Percentiles rank a stretch among this genome's conserved stretches.
These are phyloP conservation scores for Apistogramma diplotaenia DNA, from an alignment of 2,113 vertebrate species.

Conservation along the genomic window DNA sequence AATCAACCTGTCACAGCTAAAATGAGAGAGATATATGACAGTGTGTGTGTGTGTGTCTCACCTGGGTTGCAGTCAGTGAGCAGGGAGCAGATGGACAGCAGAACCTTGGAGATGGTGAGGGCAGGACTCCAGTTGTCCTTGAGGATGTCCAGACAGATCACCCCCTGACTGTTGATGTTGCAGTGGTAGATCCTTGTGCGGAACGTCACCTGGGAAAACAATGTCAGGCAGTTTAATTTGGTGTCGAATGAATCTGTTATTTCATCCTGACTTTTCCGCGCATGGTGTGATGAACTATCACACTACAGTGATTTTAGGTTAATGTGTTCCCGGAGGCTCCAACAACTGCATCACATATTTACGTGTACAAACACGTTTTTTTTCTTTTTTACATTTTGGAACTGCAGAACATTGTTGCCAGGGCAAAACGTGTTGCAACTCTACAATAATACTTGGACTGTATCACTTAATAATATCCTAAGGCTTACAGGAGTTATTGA, in stretches of 20 bases:
- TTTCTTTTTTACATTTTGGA: background rate
- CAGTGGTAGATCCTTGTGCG: constrained; percentile 95
- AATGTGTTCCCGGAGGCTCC: too few relatives aligned
- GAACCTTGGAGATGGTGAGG: constrained; percentile 92
- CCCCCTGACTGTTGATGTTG: constrained; percentile 95
- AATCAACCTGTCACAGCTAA: constrained; percentile 21
- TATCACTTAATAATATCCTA: too few relatives aligned
- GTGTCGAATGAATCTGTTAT: too few relatives aligned
- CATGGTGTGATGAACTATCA: too few relatives aligned
- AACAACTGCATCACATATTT: too few relatives aligned
- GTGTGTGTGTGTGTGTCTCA: constrained; percentile 65
- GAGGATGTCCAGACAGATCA: constrained; percentile 94
- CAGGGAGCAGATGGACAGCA: constrained; percentile 94
- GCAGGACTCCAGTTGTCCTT: constrained; percentile 96
- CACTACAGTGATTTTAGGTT: too few relatives aligned
- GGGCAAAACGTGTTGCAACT: background rate
- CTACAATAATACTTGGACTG: background rate
- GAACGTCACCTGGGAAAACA: constrained; percentile 85
- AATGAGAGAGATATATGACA: background rate
- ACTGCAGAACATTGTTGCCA: background rate
- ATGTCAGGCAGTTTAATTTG: background rate
- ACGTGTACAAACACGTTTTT: background rate
- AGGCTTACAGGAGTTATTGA: too few relatives aligned
- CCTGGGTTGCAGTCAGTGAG: constrained; percentile 94
- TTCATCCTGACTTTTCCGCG: background rate